Evolutionary conservation across 37 sponge, comb jelly and placozoan species (phyloP).

Genomic region (Hexactinellida sp.): DNA sequence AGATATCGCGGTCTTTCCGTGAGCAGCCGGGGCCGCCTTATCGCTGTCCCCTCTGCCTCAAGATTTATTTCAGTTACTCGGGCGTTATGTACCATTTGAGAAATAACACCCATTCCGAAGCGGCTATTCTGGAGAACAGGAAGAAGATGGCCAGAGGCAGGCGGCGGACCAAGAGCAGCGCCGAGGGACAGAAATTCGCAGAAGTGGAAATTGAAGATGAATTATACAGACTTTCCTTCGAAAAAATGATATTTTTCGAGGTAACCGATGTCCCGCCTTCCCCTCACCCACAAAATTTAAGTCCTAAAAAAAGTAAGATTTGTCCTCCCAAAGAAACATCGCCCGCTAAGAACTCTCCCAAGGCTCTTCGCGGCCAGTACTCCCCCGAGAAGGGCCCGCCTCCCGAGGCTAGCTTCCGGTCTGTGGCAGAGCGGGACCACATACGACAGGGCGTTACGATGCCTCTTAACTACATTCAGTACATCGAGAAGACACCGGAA

Average conservation of each 20-base stretch:
- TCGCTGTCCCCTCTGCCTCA: neutral
- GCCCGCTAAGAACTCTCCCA: slow-evolving; percentile 2
- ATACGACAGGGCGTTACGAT: neutral
- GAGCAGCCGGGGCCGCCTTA: neutral
- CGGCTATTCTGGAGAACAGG: neutral
- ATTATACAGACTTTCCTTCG: neutral
- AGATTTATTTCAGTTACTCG: slow-evolving; percentile 8
- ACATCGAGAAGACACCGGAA: slow-evolving; percentile 53
- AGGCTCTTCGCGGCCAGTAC: neutral
- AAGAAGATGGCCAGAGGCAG: slow-evolving; percentile 12
- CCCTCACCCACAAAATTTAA: neutral
- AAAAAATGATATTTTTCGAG: neutral
- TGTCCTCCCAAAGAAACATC: neutral
- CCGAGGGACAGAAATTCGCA: neutral
- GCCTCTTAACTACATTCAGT: slow-evolving; percentile 41
- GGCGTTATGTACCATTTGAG: neutral
- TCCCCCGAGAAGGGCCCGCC: neutral
- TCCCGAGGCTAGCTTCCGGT: neutral
- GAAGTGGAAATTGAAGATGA: neutral
- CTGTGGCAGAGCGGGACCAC: neutral
- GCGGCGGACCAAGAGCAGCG: neutral
- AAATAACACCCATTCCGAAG: slow-evolving; percentile 12
- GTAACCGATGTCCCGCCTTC: neutral
- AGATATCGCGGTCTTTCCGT: neutral
- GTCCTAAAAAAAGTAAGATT: neutral